These are phyloP conservation scores for Echinarachnius parma DNA, from an alignment of 53 echinoderm and acorn worm genomes.

Conservation along the genomic window DNA sequence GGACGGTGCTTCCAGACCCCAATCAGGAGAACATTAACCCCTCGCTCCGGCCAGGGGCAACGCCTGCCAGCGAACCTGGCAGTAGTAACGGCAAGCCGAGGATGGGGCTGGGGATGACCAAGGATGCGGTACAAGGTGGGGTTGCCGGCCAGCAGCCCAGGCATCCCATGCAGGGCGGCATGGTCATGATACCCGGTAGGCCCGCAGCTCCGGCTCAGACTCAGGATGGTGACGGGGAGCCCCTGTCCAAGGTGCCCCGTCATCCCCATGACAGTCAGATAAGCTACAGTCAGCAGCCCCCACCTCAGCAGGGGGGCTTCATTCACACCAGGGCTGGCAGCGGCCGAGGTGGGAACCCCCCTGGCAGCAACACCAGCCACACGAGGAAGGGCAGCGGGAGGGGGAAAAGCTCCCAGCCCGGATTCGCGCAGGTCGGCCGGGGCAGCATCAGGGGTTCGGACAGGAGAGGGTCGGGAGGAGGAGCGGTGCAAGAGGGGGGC, in stretches of 20 bases:
- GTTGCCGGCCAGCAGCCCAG: background rate
- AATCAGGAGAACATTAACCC: slow-evolving; percentile 53
- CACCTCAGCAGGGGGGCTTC: slow-evolving; percentile 7
- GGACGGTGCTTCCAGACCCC: slow-evolving; percentile 51
- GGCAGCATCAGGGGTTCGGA: slow-evolving; percentile 42
- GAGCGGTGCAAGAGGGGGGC: background rate
- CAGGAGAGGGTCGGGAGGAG: slow-evolving; percentile 33
- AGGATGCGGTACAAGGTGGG: background rate
- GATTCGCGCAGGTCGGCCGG: slow-evolving; percentile 30
- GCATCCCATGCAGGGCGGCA: slow-evolving; percentile 30
- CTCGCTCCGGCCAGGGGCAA: slow-evolving; percentile 6
- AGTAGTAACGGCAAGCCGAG: background rate
- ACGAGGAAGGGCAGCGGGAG: slow-evolving; percentile 39
- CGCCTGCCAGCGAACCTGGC: slow-evolving; percentile 5
- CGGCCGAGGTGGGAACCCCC: slow-evolving; percentile 36
- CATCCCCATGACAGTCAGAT: slow-evolving; percentile 36
- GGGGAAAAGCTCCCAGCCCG: slow-evolving; percentile 18
- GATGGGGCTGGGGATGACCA: slow-evolving; percentile 2
- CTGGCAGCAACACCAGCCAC: slow-evolving; percentile 9
- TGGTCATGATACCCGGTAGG: slow-evolving; percentile 25
- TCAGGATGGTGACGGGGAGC: slow-evolving; percentile 44
- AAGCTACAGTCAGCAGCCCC: slow-evolving; percentile 16
- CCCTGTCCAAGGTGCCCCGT: slow-evolving; percentile 40
- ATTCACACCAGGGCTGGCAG: slow-evolving; percentile 35
- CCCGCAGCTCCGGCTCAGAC: slow-evolving; percentile 9